Conservation (phyloP, 2,797 vertebrate genomes). For the Botia almorhae region DNA sequence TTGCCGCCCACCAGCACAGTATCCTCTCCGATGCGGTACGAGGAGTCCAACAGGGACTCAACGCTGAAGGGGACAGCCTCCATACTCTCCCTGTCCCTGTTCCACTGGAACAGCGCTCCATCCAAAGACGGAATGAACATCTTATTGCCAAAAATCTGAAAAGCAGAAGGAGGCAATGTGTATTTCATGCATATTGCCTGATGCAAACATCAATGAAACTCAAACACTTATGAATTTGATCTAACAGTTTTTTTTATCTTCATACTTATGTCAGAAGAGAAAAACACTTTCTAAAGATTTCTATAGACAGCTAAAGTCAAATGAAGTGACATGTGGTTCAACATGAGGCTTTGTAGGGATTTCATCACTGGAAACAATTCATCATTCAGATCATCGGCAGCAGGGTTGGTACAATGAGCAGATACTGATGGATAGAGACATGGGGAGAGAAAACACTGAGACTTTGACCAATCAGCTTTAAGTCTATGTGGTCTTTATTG, state of each 20-base stretch:
- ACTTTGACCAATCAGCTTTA: conserved; percentile 45
- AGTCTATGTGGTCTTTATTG: conserved; percentile 15
- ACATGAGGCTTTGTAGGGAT: not conserved
- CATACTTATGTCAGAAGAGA: not conserved
- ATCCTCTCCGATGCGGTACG: conserved; percentile 93
- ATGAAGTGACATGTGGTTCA: not conserved
- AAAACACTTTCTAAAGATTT: not conserved
- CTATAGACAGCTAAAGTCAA: not conserved
- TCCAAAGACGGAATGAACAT: conserved; percentile 98
- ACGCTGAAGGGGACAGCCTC: conserved; percentile 97
- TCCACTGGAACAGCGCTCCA: conserved; percentile 97
- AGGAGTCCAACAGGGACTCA: conserved; percentile 95
- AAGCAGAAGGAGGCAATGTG: conserved; percentile 7
- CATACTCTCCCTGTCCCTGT: conserved; percentile 95
- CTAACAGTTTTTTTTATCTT: not conserved
- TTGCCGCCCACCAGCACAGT: conserved; percentile 96
- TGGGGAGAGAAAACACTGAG: conserved; percentile 15
- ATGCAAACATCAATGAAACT: not conserved
- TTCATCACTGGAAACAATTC: conserved; percentile 5
- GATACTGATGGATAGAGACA: conserved; percentile 39
- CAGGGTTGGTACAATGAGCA: conserved; percentile 31
- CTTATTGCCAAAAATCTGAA: conserved; percentile 94
- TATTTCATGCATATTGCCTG: not conserved
- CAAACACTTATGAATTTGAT: conserved; percentile 7
- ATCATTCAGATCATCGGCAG: not conserved